These are phyloP conservation scores for Syrphus vitripennis DNA, from an alignment of 2,888 invertebrate genomes.

Conservation along the genomic window DNA sequence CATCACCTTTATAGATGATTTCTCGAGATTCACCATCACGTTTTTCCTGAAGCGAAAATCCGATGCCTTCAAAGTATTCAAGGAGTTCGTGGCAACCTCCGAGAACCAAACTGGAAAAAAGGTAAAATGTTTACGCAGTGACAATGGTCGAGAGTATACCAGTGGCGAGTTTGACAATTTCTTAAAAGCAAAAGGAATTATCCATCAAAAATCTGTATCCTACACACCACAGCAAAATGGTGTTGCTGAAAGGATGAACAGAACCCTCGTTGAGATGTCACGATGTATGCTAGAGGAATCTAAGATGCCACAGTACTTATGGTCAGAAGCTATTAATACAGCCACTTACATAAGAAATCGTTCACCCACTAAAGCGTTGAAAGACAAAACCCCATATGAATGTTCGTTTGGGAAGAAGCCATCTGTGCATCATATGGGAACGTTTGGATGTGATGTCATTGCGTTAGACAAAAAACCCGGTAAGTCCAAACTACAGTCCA, in stretches of 20 bases:
- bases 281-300: conserved; percentile 57
- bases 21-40: conserved; percentile 15
- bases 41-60: conserved; percentile 36
- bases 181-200: conserved; percentile 49
- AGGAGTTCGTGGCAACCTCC: conserved; percentile 15
- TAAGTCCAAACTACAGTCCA: conserved; percentile 54
- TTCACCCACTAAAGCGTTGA: conserved; percentile 47
- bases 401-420: conserved; percentile 59
- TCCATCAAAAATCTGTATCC: conserved; percentile 60
- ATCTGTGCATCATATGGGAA: conserved; percentile 53
- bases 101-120: conserved; percentile 38
- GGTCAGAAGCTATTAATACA: conserved; percentile 71
- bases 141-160: conserved; percentile 35
- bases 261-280: conserved; percentile 69
- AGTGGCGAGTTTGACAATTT: conserved; percentile 49
- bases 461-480: conserved; percentile 48
- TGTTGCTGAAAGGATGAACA: conserved; percentile 68
- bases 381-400: conserved; percentile 59
- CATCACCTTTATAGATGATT: conserved; percentile 40
- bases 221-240: conserved; percentile 72
- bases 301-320: conserved; percentile 55
- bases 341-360: conserved; percentile 69
- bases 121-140: conserved; percentile 22
- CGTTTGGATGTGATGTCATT: conserved; percentile 62
- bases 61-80: conserved; percentile 39